Evolutionary conservation across 1,140 invertebrate genomes (phyloP), one percentile per base, ranked within the genome.

Genomic region (Aphelinus atriplicis): DNA sequence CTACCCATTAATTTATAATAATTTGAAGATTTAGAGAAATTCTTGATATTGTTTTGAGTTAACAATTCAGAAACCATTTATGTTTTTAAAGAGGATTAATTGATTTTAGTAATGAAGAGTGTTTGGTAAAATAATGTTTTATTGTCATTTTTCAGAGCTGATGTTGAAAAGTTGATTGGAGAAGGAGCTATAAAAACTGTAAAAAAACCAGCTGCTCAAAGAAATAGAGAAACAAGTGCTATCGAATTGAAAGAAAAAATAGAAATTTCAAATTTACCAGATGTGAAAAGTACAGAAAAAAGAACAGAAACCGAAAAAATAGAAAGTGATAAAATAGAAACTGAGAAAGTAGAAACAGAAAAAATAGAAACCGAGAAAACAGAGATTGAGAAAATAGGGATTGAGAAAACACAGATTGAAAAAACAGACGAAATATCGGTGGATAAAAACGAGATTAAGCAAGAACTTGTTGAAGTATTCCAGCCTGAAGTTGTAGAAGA

Each of bases 151-250:
- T 81, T 60, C 58, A 85, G 84, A 79, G 77, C 84, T 7, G 87
- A 88, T 58, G 87, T 88, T 1, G 86, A 88, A 77, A 82, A 83
- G 71, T 77, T 88, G 4, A 88, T 88, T 67, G 84, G 84, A 7
- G 84, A 88, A 81, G 87, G 87, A 48, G 87, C 86, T n/a, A 85
- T 88, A 4, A 80, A 83, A 78, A 88, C 85, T 3, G 85, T 88
- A 0, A 87, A 86, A 63, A 88, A 88, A 77, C 86, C 86, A 57
- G 6, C 26, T 10, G 42, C 9, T 7, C 74, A 71, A 45, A 61
- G 58, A 61, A 51, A 66, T 10, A 65, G 53, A 10, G 55, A 66
- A 42, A 2, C 6, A 42, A 60, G 55, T 45, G 43, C 68, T 42
- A 1, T 1, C 3, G 47, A 76, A 2, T 71, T 71, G 67, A 71